These are phyloP conservation scores for Pelosia muscerda DNA, from an alignment of 2,888 invertebrate species.

Conservation along the genomic window DNA sequence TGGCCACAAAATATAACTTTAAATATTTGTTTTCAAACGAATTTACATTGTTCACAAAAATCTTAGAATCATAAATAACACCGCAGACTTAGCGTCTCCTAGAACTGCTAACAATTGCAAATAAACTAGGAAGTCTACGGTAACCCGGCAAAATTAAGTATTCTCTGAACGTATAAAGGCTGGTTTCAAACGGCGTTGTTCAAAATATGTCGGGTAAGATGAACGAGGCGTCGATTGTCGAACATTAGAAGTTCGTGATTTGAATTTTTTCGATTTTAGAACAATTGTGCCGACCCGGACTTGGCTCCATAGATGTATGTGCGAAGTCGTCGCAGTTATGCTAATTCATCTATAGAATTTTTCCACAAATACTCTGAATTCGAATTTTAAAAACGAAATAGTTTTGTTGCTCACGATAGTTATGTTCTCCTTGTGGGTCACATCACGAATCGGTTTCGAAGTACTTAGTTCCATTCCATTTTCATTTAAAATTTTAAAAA, in stretches of 20 bases:
- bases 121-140: constrained; percentile 51
- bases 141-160: constrained; percentile 59
- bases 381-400: neutral
- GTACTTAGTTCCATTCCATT: too few relatives aligned
- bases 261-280: constrained; percentile 59
- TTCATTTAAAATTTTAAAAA: too few relatives aligned
- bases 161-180: constrained; percentile 62
- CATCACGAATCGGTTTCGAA: too few relatives aligned
- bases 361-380: neutral
- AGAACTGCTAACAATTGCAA: constrained; percentile 79
- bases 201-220: constrained; percentile 68
- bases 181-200: constrained; percentile 71
- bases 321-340: constrained; percentile 7
- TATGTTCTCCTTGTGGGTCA: neutral
- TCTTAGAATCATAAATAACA: constrained; percentile 53
- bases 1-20: neutral
- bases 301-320: constrained; percentile 42
- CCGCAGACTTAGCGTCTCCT: constrained; percentile 70
- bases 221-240: constrained; percentile 79
- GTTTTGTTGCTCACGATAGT: neutral
- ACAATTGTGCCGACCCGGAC: constrained; percentile 72
- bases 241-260: constrained; percentile 68
- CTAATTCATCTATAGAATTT: neutral
- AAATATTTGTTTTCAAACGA: constrained; percentile 10
- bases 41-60: constrained; percentile 19